phyloP scores from a whole-genome alignment of 2,888 invertebrate genomes.

The Schizaphis graminum region DNA sequence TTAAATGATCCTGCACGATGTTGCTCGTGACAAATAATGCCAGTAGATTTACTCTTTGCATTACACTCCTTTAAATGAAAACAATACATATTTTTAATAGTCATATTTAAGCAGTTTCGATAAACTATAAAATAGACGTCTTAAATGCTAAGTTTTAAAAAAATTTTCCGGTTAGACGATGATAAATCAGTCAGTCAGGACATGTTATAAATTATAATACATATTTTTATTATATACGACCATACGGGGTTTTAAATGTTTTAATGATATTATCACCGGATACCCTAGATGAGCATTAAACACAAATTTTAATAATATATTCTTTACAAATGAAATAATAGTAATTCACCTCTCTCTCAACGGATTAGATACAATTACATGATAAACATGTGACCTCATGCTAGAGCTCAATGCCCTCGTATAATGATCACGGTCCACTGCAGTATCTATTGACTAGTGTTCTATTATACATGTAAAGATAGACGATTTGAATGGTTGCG shows the following conservation, averaged over 20 bases:
- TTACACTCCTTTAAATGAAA: too few species aligned
- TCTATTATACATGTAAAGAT: neutral
- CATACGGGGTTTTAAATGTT: neutral
- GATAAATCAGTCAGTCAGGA: too few species aligned
- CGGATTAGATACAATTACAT: neutral
- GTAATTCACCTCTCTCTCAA: neutral
- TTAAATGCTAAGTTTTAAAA: too few species aligned
- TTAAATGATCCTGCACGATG: too few species aligned
- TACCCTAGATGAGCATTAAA: neutral
- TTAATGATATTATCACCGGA: neutral
- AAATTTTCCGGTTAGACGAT: too few species aligned
- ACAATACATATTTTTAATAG: too few species aligned
- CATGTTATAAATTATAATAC: too few species aligned
- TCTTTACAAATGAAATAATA: slow-evolving; percentile 11
- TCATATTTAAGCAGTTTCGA: too few species aligned
- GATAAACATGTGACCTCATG: slow-evolving; percentile 39
- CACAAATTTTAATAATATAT: neutral
- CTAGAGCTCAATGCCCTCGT: slow-evolving; percentile 49
- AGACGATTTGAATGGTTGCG: neutral
- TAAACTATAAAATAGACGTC: too few species aligned
- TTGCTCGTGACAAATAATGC: too few species aligned
- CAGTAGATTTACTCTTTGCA: too few species aligned
- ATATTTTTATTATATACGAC: too few species aligned
- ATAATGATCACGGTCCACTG: neutral
- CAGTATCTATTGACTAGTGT: neutral